These are phyloP conservation scores for Panopea generosa DNA, from an alignment of 2,888 invertebrate genomes.

Conservation along the genomic window DNA sequence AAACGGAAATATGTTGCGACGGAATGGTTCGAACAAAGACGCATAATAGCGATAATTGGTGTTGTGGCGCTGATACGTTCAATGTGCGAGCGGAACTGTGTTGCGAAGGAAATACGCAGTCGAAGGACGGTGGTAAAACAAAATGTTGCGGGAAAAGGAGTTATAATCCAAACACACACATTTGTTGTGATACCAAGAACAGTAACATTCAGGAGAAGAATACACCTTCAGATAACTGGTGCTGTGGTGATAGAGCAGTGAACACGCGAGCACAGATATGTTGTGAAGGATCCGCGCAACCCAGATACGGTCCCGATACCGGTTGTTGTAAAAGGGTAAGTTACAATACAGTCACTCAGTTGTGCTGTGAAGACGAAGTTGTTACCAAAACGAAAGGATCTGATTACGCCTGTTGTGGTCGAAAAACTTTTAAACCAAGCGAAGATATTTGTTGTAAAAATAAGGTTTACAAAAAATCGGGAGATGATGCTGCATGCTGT, in stretches of 20 bases:
- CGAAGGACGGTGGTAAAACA: constrained; percentile 27
- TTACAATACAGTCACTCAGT: constrained; percentile 24
- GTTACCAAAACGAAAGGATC: constrained; percentile 32
- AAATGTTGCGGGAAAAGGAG: constrained; percentile 43
- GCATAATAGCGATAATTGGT: constrained; percentile 46
- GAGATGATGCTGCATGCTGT: constrained; percentile 44
- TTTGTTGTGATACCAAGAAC: constrained; percentile 46
- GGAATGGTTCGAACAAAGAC: constrained; percentile 28
- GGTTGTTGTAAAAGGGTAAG: constrained; percentile 50
- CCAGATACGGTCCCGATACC: constrained; percentile 23
- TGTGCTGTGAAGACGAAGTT: constrained; percentile 55
- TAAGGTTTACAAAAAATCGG: constrained; percentile 25
- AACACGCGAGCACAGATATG: constrained; percentile 37
- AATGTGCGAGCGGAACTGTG: constrained; percentile 38
- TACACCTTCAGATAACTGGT: constrained; percentile 38
- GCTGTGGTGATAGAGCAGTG: constrained; percentile 48
- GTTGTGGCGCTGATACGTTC: constrained; percentile 50
- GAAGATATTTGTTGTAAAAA: constrained; percentile 47
- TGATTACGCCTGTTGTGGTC: constrained; percentile 53
- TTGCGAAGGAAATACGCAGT: constrained; percentile 30
- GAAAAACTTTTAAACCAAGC: constrained; percentile 37
- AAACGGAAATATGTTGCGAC: constrained; percentile 45
- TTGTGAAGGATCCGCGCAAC: constrained; percentile 34
- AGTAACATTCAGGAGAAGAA: constrained; percentile 32
- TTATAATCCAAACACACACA: constrained; percentile 21